These are phyloP conservation scores for Athene cunicularia DNA, from an alignment of 2,113 vertebrate genomes.

Conservation along the genomic window DNA sequence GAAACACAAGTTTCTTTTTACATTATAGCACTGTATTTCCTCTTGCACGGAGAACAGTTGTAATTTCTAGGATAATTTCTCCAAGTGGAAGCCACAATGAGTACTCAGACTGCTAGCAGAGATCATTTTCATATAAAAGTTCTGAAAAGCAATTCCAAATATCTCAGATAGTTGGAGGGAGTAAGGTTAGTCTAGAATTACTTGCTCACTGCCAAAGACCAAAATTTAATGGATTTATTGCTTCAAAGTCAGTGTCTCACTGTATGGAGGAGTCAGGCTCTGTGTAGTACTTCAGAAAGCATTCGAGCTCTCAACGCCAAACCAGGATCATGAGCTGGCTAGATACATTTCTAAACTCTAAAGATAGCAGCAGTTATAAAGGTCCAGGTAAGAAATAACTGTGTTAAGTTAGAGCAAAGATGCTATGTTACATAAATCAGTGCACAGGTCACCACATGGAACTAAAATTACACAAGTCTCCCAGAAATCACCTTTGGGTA, in stretches of 20 bases:
- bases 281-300: background rate
- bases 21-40: background rate
- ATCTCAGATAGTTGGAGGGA: background rate
- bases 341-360: background rate
- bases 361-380: background rate
- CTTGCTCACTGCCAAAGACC: background rate
- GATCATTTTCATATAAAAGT: slow-evolving; percentile 1
- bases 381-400: background rate
- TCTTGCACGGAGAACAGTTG: background rate
- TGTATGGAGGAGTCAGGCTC: background rate
- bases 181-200: background rate
- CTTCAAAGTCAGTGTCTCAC: background rate
- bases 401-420: background rate
- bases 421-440: background rate
- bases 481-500: background rate
- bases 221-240: slow-evolving; percentile 17
- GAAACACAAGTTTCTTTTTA: background rate
- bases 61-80: background rate
- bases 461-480: background rate
- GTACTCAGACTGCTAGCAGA: background rate
- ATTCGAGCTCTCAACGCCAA: background rate
- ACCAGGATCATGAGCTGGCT: background rate
- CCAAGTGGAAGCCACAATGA: slow-evolving; percentile 1
- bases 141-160: slow-evolving; percentile 12
- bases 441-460: background rate